These are phyloP conservation scores for Phallusia fumigata DNA, from an alignment of 23 tunicate species.

Conservation along the genomic window DNA sequence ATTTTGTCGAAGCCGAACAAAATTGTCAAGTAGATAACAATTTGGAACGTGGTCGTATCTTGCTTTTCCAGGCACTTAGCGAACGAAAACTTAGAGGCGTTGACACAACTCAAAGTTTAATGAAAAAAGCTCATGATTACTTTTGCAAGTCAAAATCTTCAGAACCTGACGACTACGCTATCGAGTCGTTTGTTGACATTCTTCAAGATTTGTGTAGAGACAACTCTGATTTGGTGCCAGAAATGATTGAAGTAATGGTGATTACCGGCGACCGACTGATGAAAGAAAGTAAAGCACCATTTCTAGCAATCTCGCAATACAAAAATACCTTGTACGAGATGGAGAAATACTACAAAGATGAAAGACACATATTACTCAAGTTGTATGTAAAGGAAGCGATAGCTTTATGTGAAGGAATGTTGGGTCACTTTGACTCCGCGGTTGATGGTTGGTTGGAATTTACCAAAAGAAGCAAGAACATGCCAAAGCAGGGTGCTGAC, in stretches of 20 bases:
- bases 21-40: not conserved
- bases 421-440: no score
- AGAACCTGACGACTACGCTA: not conserved
- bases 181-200: not conserved
- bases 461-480: no score
- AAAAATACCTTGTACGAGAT: not conserved
- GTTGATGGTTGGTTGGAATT: no score
- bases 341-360: not conserved
- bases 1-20: not conserved
- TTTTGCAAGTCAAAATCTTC: not conserved
- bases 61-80: constrained; percentile 2
- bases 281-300: not conserved
- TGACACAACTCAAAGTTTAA: not conserved
- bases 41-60: not conserved
- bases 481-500: no score
- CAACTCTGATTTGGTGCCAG: not conserved
- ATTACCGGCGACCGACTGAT: not conserved
- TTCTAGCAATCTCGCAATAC: not conserved
- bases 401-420: no score
- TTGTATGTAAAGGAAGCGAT: no score
- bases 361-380: not conserved
- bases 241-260: not conserved
- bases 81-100: not conserved
- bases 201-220: not conserved
- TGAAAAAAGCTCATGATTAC: not conserved